These are phyloP conservation scores for Rambutsinella grinnellia DNA, from an alignment of 2,888 invertebrate genomes.

Conservation along the genomic window DNA sequence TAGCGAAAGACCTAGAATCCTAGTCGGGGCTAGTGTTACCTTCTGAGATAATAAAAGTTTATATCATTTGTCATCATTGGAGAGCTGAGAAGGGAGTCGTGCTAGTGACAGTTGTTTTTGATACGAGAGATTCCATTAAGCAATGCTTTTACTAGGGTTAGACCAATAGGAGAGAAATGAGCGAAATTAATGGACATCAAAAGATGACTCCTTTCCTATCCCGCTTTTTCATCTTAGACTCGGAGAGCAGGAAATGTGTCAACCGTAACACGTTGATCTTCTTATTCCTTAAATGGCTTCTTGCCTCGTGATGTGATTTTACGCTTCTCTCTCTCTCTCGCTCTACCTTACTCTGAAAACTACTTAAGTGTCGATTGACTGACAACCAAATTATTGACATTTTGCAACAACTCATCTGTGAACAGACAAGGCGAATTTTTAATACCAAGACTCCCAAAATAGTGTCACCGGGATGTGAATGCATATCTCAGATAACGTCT, in stretches of 20 bases:
- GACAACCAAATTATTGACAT: conserved; percentile 22
- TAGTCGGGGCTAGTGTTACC: too few relatives aligned
- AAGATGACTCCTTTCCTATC: too few relatives aligned
- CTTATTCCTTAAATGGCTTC: conserved; percentile 10
- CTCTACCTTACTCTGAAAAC: conserved; percentile 19
- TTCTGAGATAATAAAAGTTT: not conserved
- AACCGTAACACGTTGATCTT: conserved; percentile 16
- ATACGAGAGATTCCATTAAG: not conserved
- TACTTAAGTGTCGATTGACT: conserved; percentile 42
- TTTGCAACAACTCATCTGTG: conserved; percentile 32
- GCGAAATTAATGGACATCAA: too few relatives aligned
- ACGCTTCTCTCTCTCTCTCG: not conserved
- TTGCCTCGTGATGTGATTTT: not conserved
- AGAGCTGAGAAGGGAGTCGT: not conserved
- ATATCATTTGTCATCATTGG: not conserved
- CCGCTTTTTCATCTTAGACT: too few relatives aligned
- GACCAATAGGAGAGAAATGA: too few relatives aligned
- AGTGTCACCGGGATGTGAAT: not conserved
- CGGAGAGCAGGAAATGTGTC: not conserved
- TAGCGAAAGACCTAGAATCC: not conserved
- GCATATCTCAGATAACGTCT: not conserved
- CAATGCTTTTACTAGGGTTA: not conserved
- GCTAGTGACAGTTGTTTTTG: not conserved
- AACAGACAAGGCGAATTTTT: not conserved
- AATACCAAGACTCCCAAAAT: not conserved